Evolutionary conservation across 1,140 invertebrate genomes (phyloP).

Genomic region (Drosophila baimaii): DNA sequence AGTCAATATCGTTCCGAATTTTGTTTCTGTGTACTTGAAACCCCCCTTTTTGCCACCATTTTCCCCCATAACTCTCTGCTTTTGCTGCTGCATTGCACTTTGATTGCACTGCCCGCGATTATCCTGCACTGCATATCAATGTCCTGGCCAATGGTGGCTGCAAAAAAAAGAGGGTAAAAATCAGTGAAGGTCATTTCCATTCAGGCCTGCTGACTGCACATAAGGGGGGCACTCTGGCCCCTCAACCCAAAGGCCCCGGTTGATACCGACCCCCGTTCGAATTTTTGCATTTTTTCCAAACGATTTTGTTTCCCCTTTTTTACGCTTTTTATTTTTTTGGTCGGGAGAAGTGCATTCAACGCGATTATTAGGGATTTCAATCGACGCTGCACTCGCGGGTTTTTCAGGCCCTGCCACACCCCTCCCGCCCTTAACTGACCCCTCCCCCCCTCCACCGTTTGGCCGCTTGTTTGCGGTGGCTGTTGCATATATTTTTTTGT

Average conservation of each 20-base stretch:
- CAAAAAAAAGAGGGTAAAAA: conserved; percentile 35
- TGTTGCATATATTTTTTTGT: conserved; percentile 65
- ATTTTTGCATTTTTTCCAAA: conserved; percentile 76
- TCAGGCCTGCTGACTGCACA: conserved; percentile 28
- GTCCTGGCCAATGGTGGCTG: conserved; percentile 45
- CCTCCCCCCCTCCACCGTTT: too few relatives aligned
- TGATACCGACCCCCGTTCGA: not conserved
- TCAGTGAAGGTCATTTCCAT: conserved; percentile 77
- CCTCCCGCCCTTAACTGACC: not conserved
- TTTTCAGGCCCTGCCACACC: conserved; percentile 6
- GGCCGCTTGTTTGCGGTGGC: conserved; percentile 74
- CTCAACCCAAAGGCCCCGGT: too few relatives aligned
- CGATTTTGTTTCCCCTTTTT: conserved; percentile 13
- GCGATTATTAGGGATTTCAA: conserved; percentile 82
- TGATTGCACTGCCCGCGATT: conserved; percentile 77
- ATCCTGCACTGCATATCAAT: conserved; percentile 80
- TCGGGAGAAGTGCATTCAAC: conserved; percentile 69
- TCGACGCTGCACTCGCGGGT: conserved; percentile 68
- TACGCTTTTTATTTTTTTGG: conserved; percentile 22
- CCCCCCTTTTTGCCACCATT: not conserved
- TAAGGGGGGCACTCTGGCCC: not conserved
- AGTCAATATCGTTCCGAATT: not conserved
- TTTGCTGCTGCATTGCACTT: conserved; percentile 65
- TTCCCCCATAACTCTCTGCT: conserved; percentile 7
- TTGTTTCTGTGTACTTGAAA: not conserved